Base-by-base conservation (phyloP, 2,888 invertebrate genomes). In the Andrena fulva region DNA sequence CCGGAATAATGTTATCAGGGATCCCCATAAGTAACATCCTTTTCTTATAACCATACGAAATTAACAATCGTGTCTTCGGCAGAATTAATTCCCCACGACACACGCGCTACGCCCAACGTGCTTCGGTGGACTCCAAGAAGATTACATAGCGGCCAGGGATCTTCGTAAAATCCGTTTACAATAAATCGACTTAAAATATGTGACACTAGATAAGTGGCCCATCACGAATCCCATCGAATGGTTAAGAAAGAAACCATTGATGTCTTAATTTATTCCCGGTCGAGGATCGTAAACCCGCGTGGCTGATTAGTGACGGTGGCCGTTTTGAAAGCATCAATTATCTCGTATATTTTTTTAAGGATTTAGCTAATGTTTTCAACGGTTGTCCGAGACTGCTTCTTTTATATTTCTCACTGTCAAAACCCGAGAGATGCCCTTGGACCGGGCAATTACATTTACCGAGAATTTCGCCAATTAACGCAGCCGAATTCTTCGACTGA, bases 391-490 rank as follows among this genome's bases (percentile, higher is more conserved):
- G 31, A 59, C 42, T 31, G 50, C 42, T 24, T 33, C 66, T 29
- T 63, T 75, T 68, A 10, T 12, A 12, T 72, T 54, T 50, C 75
- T 60, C 50, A 33, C 29, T 70, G 24, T 27, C 67, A 73, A 78
- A 59, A 74, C 56, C 71, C 72, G 74, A 67, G 70, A 24, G 56
- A 80, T 68, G 80, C 52, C 29, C 69, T 63, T 67, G 82, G 68
- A 33, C 33, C 60, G 71, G 27, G 31, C 69, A 67, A 62, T 80
- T 64, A 72, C 31, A 16, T 62, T 67, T 31, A 35, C 27, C 33
- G 33, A 33, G 69, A 80, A 83, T 84, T 77, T 77, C 73, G 59
- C 76, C 67, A 69, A 80, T 80, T 84, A 84, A 82, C 67, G 71
- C 60, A 67, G 62, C 76, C 2, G 63, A 63, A 29, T 77, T 64